Conservation (phyloP, 2,113 vertebrate species). For the Australoheros scitulus region DNA sequence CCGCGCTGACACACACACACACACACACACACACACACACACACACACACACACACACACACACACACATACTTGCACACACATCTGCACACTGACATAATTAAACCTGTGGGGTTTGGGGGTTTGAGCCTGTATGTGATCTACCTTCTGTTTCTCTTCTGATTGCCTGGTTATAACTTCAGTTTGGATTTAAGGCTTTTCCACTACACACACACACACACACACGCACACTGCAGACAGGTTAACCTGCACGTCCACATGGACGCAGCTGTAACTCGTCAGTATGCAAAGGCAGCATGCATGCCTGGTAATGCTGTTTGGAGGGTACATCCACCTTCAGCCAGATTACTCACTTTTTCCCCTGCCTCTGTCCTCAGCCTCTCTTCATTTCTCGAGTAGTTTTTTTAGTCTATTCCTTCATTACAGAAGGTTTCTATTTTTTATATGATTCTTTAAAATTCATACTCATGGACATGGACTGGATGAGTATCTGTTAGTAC, state of each 20-base stretch:
- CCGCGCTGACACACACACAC: no score
- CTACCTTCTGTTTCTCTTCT: slow-evolving; percentile 35
- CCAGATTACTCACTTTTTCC: not conserved
- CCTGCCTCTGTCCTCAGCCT: not conserved
- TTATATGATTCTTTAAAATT: not conserved
- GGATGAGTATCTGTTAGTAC: not conserved
- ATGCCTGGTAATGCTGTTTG: not conserved
- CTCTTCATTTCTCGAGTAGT: not conserved
- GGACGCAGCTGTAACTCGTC: not conserved
- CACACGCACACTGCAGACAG: not conserved
- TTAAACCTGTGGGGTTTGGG: slow-evolving; percentile 44
- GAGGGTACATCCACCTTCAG: not conserved
- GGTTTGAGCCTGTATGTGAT: slow-evolving; percentile 18
- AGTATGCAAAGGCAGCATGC: not conserved
- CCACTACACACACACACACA: slow-evolving; percentile 4
- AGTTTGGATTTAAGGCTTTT: slow-evolving; percentile 39
- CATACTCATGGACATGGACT: not conserved
- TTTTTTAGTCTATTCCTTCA: not conserved
- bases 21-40: not conserved
- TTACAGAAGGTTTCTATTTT: not conserved
- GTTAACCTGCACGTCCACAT: not conserved
- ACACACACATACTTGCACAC: not conserved
- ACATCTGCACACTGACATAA: slow-evolving; percentile 14
- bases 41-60: not conserved
- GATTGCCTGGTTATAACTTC: slow-evolving; percentile 33